Base-by-base conservation (phyloP, 1,140 invertebrate species). In the Drosophila novamexicana region DNA sequence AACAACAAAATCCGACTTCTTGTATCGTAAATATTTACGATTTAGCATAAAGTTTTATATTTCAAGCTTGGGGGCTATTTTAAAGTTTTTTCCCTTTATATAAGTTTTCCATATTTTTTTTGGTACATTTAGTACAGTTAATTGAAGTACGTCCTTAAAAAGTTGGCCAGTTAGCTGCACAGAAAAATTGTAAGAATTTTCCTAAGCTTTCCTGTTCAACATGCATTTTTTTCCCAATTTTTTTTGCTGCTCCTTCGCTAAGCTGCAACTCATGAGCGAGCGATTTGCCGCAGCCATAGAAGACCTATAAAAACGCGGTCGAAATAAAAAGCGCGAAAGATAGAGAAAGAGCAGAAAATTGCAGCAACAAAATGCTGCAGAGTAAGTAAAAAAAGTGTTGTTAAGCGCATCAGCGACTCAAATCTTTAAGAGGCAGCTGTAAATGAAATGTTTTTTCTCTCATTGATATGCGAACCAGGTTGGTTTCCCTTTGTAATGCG, bases 1-100 rank as follows among this genome's bases (percentile, higher is more conserved):
- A 39, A 53, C 9, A 47, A 68, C 29, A 53, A 9, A 14, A 52
- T 39, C 9, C 54, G 57, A 68, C 50, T 69, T 62, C 52, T 57
- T 62, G 44, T 68, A 75, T 73, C 79, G 83, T 86, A 79, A 82
- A 86, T 82, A 75, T 86, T 86, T 81, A 86, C 82, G 79, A 86
- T 72, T 76, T 56, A 12, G 75, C 78, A 86, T 82, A 68, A 73
- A 86, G 70, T 85, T 74, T 69, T 83, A 72, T 72, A 81, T 63
- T 56, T 18, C 22, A 42, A 64, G 44, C 42, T 57, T 53, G 52
- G 45, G 58, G 49, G 9, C 58, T 47, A 68, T 72, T 62, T 75
- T 68, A 54, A 64, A 78, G 73, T 81, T 75, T 66, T 22, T 58
- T 40, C 44, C 10, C n/a, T 44, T 45, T 44, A 12, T 42, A 1